A percentile compares a stretch with the other conserved stretches of the same genome.
These are phyloP conservation scores for Tetrao urogallus DNA, from an alignment of 2,113 vertebrate genomes.

Conservation along the genomic window DNA sequence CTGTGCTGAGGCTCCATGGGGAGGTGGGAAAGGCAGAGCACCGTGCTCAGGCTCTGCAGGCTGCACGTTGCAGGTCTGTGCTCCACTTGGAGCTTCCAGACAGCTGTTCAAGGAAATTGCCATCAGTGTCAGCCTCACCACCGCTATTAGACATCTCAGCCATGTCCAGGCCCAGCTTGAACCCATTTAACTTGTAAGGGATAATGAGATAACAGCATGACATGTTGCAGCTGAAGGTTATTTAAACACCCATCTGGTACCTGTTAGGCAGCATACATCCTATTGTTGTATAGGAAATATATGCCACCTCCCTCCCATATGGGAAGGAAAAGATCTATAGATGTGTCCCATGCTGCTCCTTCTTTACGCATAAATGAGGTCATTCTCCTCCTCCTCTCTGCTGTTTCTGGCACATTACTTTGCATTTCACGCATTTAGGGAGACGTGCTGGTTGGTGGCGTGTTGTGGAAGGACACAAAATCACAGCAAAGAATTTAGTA, in stretches of 20 bases:
- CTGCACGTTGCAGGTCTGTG: background rate
- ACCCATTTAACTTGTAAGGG: slow-evolving; percentile 61
- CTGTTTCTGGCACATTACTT: background rate
- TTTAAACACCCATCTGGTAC: slow-evolving; percentile 70
- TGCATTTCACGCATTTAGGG: background rate
- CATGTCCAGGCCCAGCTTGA: slow-evolving; percentile 64
- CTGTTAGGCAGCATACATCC: slow-evolving; percentile 64
- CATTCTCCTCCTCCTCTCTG: background rate
- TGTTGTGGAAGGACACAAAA: background rate
- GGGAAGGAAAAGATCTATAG: slow-evolving; percentile 28
- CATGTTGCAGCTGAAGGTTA: slow-evolving; percentile 67
- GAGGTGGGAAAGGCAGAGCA: background rate
- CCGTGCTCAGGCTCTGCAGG: background rate
- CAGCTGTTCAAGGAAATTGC: slow-evolving; percentile 68
- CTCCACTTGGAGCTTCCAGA: slow-evolving; percentile 64
- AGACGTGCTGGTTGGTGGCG: background rate
- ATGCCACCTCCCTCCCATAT: slow-evolving; percentile 60
- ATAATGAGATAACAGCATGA: slow-evolving; percentile 72
- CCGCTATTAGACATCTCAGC: slow-evolving; percentile 46
- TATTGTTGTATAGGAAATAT: slow-evolving; percentile 69
- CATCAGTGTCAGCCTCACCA: slow-evolving; percentile 63
- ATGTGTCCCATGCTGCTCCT: background rate
- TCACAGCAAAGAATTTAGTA: background rate
- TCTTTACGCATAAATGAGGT: background rate
- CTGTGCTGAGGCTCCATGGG: background rate